These are phyloP conservation scores for Panthera tigris DNA, from an alignment of 2,113 vertebrate species.

Conservation along the genomic window DNA sequence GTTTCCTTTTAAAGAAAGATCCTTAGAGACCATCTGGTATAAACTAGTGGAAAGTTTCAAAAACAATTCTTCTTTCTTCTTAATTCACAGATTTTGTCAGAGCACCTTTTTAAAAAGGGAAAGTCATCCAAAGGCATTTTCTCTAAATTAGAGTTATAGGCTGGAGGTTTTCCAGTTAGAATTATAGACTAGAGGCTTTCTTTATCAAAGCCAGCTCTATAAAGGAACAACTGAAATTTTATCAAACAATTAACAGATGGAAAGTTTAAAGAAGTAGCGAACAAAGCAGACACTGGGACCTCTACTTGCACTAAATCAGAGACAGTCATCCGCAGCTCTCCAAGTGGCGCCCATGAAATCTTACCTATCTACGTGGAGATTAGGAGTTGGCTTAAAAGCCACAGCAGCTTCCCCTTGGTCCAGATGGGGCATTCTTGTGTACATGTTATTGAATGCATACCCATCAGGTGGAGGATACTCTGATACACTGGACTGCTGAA, in stretches of 20 bases:
- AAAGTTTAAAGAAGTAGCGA: neutral
- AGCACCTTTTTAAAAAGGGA: neutral
- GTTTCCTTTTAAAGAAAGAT: constrained; percentile 21
- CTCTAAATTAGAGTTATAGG: neutral
- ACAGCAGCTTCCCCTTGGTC: constrained; percentile 89
- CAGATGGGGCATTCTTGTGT: constrained; percentile 86
- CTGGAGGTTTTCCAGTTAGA: neutral
- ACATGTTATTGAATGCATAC: constrained; percentile 85
- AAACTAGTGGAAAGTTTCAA: constrained; percentile 31
- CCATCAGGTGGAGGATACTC: constrained; percentile 86
- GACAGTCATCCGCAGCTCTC: constrained; percentile 86
- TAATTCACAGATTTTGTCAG: neutral
- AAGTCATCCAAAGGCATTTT: neutral
- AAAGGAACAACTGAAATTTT: neutral
- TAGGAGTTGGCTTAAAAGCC: constrained; percentile 90
- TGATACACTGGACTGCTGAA: constrained; percentile 84
- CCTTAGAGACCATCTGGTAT: neutral
- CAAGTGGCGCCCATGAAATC: neutral
- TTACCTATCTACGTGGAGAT: constrained; percentile 92
- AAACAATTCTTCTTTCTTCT: constrained; percentile 5
- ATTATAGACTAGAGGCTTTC: neutral
- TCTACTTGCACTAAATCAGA: constrained; percentile 20
- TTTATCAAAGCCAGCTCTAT: neutral
- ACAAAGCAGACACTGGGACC: constrained; percentile 36
- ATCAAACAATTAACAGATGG: neutral